phyloP scores from a whole-genome alignment of 1,140 invertebrate species.

The Lamellibrachia luymesi region DNA sequence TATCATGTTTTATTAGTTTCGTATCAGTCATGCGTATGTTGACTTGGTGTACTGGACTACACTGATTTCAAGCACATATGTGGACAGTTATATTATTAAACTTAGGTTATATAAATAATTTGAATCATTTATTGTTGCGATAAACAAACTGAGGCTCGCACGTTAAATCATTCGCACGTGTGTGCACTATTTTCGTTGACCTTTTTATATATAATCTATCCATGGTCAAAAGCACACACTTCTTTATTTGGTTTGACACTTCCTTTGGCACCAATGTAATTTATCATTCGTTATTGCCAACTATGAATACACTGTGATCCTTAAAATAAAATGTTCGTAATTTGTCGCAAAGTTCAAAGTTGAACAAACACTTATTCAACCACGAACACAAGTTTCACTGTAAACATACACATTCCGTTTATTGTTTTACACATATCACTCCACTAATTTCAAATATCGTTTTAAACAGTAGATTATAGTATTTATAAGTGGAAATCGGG shows the following conservation, averaged over 20 bases:
- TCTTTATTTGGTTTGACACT: neutral
- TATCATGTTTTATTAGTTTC: neutral
- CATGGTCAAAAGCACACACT: neutral
- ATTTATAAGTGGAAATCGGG: neutral
- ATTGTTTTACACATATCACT: no score
- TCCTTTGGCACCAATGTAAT: neutral
- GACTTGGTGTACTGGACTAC: no score
- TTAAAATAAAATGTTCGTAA: neutral
- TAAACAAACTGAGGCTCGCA: neutral
- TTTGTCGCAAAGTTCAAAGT: neutral
- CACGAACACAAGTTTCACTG: no score
- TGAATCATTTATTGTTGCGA: neutral
- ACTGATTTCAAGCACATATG: no score
- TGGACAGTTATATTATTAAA: neutral
- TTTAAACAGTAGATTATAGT: neutral
- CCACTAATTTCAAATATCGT: no score
- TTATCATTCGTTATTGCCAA: neutral
- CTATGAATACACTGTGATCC: neutral
- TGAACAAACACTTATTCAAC: neutral
- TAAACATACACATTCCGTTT: no score
- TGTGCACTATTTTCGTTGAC: neutral
- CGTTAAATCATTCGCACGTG: slow-evolving; percentile 1
- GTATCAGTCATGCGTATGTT: neutral
- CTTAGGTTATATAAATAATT: neutral
- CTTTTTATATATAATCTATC: neutral